Conservation (phyloP, 2,113 vertebrate genomes). For the Bubo bubo region DNA sequence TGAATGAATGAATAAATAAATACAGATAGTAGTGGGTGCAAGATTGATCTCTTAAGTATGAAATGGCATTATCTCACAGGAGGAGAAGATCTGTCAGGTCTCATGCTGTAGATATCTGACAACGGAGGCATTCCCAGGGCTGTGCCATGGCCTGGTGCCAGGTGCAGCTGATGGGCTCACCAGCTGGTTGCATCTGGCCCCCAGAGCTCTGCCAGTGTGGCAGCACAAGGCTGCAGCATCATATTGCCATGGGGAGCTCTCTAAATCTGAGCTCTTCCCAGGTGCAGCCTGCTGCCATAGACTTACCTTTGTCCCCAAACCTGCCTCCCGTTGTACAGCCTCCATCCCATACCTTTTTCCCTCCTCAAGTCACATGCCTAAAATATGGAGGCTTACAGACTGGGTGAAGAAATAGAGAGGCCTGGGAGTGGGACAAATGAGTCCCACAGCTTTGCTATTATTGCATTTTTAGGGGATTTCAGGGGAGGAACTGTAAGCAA, state of each 20-base stretch:
- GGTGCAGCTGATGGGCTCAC: not conserved
- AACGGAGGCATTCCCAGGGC: not conserved
- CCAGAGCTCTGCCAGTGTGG: not conserved
- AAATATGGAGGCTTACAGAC: not conserved
- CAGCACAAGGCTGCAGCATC: not conserved
- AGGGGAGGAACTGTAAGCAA: not conserved
- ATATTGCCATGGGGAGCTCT: rapidly evolving
- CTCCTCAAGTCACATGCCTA: not conserved
- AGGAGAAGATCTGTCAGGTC: not conserved
- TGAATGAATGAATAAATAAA: not conserved
- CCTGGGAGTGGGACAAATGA: not conserved
- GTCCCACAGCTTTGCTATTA: not conserved
- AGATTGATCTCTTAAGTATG: not conserved
- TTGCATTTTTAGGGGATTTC: not conserved
- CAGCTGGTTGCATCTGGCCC: not conserved
- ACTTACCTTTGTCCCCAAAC: not conserved
- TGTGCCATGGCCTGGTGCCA: rapidly evolving
- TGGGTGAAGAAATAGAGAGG: not conserved
- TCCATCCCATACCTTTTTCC: not conserved
- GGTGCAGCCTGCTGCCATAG: not conserved
- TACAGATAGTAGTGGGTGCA: not conserved
- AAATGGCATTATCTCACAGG: not conserved
- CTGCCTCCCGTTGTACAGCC: not conserved
- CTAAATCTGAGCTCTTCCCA: not conserved
- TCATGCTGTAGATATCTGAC: not conserved